These are phyloP conservation scores for Lycopodina hypogea DNA, from an alignment of 37 sponge, comb jelly and placozoan species.

Conservation along the genomic window DNA sequence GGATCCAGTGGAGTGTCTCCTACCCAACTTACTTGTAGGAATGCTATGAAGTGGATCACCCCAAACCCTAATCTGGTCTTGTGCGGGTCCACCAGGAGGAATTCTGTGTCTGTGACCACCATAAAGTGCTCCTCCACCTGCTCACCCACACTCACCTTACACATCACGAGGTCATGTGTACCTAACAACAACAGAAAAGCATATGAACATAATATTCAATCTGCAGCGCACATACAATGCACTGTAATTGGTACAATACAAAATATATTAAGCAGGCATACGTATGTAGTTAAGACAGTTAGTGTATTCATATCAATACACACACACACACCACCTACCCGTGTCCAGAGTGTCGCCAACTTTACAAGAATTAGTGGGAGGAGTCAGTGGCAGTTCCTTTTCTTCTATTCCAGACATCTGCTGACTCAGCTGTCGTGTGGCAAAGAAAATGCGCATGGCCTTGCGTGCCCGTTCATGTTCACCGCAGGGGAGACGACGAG, in stretches of 20 bases:
- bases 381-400: constrained; percentile 62
- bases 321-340: no score
- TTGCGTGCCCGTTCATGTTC: constrained; percentile 59
- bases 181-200: constrained; percentile 25
- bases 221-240: no score
- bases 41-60: constrained; percentile 79
- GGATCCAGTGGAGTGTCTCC: no score
- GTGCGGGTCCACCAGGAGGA: constrained; percentile 88
- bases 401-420: constrained; percentile 47
- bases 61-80: constrained; percentile 78
- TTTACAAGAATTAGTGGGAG: constrained; percentile 28
- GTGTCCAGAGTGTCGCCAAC: constrained; percentile 65
- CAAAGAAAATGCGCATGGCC: constrained; percentile 86
- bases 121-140: constrained; percentile 69
- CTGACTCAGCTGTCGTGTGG: constrained; percentile 50
- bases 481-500: constrained; percentile 87
- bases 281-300: no score
- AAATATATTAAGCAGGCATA: no score
- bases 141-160: constrained; percentile 46
- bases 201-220: neutral
- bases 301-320: no score
- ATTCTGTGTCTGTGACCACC: constrained; percentile 75
- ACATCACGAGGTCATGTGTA: constrained; percentile 74
- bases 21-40: constrained; percentile 61
- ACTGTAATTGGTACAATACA: no score